These are phyloP conservation scores for Gymnoscelis rufifasciata DNA, from an alignment of 2,888 invertebrate species.

Conservation along the genomic window DNA sequence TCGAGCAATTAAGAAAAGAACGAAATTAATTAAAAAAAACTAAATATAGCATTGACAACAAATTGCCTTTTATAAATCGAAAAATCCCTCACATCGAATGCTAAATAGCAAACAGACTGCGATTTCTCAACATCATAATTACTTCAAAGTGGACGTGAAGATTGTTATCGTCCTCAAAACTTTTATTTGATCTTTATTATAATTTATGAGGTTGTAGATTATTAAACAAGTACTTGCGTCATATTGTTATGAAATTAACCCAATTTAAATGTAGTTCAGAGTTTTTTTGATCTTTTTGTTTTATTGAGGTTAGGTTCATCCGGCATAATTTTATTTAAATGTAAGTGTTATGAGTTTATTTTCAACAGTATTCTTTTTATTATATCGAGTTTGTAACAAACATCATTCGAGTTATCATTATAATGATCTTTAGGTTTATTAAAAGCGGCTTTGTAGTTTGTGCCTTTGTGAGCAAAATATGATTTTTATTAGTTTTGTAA, in stretches of 20 bases:
- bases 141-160: conserved; percentile 7
- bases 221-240: conserved; percentile 18
- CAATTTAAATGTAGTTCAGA: conserved; percentile 6
- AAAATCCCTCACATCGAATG: not conserved
- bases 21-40: no score
- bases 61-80: not conserved
- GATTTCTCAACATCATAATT: conserved; percentile 1
- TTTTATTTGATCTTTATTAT: conserved; percentile 12
- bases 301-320: conserved; percentile 5
- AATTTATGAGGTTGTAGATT: conserved; percentile 11
- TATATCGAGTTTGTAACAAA: no score
- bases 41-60: not conserved
- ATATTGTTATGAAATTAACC: conserved; percentile 12
- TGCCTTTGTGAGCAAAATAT: no score
- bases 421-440: no score
- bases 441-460: no score
- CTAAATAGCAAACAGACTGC: not conserved
- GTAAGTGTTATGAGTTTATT: conserved; percentile 3
- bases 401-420: no score
- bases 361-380: not conserved
- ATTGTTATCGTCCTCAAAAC: conserved; percentile 2
- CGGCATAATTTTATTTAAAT: conserved; percentile 9
- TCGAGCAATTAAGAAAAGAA: no score
- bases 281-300: conserved; percentile 10
- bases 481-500: no score